Evolutionary conservation across 1,140 invertebrate genomes (phyloP).

Genomic region (roundworm (Caenorhabditis elegans)): DNA sequence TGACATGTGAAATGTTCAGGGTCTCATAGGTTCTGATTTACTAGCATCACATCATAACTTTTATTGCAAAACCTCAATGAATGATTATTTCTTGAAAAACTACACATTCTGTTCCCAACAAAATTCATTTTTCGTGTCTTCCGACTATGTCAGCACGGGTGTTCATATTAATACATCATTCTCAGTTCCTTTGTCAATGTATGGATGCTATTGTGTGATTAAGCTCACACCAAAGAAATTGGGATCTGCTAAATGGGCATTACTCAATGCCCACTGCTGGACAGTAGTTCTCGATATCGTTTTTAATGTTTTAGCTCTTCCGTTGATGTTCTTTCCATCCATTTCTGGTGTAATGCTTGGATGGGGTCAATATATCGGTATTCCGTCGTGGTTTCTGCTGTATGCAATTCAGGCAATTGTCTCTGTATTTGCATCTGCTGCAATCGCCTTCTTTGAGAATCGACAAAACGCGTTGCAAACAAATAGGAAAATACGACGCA

Average conservation of each 20-base stretch:
- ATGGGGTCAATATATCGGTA: neutral
- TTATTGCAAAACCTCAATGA: no score
- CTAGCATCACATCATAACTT: no score
- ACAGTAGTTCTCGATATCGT: neutral
- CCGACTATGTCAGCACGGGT: no score
- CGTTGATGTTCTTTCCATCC: neutral
- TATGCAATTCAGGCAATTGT: neutral
- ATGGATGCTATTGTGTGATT: neutral
- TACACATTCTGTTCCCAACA: no score
- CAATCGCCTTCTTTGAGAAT: neutral
- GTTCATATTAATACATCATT: neutral
- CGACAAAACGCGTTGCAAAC: neutral
- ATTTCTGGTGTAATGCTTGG: neutral
- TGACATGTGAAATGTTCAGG: no score
- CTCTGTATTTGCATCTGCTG: neutral
- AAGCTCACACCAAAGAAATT: neutral
- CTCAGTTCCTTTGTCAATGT: neutral
- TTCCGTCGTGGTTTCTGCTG: neutral
- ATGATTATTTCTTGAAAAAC: no score
- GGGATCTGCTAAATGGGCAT: neutral
- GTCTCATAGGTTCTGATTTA: no score
- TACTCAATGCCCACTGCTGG: neutral
- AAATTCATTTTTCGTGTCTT: no score
- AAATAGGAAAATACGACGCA: neutral
- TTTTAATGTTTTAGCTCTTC: neutral